Percentiles rank a stretch among this genome's conserved stretches.
These are phyloP conservation scores for Polymixis lichenea DNA, from an alignment of 2,888 invertebrate species.

Conservation along the genomic window DNA sequence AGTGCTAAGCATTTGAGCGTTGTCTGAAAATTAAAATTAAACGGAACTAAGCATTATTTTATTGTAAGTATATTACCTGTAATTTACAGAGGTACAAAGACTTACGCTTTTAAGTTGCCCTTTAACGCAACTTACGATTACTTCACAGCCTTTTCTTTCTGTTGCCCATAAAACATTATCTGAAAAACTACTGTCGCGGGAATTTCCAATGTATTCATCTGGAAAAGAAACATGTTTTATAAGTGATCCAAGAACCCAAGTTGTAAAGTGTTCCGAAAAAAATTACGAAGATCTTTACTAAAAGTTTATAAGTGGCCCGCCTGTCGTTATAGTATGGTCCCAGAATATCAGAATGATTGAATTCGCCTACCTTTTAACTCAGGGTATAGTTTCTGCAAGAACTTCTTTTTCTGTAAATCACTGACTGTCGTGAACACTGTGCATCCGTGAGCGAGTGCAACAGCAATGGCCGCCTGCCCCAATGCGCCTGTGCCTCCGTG, in stretches of 20 bases:
- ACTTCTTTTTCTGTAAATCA: constrained; percentile 67
- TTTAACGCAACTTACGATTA: constrained; percentile 73
- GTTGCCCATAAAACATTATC: constrained; percentile 54
- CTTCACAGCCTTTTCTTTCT: constrained; percentile 68
- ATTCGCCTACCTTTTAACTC: constrained; percentile 68
- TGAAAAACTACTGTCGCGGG: constrained; percentile 71
- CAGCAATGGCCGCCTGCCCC: constrained; percentile 71
- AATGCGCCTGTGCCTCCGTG: constrained; percentile 59
- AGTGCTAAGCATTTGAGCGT: constrained; percentile 52
- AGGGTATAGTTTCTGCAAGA: constrained; percentile 71
- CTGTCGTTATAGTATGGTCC: no score
- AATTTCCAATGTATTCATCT: constrained; percentile 77
- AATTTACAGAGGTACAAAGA: background rate
- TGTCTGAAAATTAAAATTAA: constrained; percentile 34
- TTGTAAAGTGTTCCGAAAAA: background rate
- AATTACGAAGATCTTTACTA: background rate
- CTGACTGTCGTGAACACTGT: constrained; percentile 75
- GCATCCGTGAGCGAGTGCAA: constrained; percentile 66
- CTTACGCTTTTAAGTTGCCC: constrained; percentile 76
- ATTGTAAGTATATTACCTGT: background rate
- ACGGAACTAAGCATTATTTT: no score
- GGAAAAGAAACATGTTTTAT: constrained; percentile 45
- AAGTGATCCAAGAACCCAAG: no score
- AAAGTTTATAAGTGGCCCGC: no score
- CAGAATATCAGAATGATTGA: background rate